These are phyloP conservation scores for Rhopalosiphum nymphaeae DNA, from an alignment of 2,888 invertebrate species.

Conservation along the genomic window DNA sequence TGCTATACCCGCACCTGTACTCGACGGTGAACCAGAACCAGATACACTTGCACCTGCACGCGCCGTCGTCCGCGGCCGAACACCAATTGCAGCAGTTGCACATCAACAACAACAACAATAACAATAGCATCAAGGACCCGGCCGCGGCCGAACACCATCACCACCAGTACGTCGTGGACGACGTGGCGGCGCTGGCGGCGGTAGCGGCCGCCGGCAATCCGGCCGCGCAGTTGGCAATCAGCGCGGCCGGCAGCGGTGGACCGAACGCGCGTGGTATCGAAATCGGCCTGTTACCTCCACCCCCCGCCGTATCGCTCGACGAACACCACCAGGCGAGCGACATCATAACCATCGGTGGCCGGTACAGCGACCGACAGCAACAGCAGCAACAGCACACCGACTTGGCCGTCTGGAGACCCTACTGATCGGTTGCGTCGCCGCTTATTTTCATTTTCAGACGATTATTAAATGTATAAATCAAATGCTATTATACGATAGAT, in stretches of 20 bases:
- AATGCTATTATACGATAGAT: too few species aligned
- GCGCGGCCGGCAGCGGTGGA: conserved; percentile 66
- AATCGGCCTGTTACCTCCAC: conserved; percentile 68
- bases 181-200: conserved; percentile 35
- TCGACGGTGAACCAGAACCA: conserved; percentile 90
- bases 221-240: background rate
- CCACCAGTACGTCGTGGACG: conserved; percentile 44
- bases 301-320: conserved; percentile 65
- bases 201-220: background rate
- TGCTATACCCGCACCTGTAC: conserved; percentile 83
- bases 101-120: conserved; percentile 50
- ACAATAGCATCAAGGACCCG: conserved; percentile 36
- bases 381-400: conserved; percentile 68
- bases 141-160: conserved; percentile 33
- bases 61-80: conserved; percentile 65
- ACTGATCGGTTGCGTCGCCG: conserved; percentile 67
- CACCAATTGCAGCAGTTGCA: conserved; percentile 39
- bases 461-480: too few species aligned
- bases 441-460: background rate
- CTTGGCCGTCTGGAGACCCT: conserved; percentile 69
- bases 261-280: conserved; percentile 67
- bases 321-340: conserved; percentile 65
- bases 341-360: conserved; percentile 66
- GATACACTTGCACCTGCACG: conserved; percentile 84
- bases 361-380: conserved; percentile 68